Base-by-base conservation (phyloP, 1,140 invertebrate species). In the Drosophila littoralis region DNA sequence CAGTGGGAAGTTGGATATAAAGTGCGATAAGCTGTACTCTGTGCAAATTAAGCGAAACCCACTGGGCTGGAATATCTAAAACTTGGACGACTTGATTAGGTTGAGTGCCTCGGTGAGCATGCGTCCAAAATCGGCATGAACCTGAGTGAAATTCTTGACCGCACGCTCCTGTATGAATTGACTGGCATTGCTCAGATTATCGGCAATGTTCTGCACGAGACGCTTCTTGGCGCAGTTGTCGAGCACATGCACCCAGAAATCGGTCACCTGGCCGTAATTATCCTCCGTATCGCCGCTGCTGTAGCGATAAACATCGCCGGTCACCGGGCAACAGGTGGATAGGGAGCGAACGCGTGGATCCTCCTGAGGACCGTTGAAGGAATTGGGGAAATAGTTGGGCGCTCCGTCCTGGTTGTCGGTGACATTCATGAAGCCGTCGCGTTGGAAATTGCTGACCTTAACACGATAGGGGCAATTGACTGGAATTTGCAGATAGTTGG, bases 361-460 rank as follows among this genome's bases (percentile, higher is more conserved):
- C 71, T 95, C 94, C 35, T 94, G 92, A 0, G 97, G 97, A 0
- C 98, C 98, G 69, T 93, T 93, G 93, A 99, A 99, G 69, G 97
- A 98, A 93, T 99, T 99, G 0, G 98, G 98, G 93, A 95, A 98
- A 92, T 99, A 99, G 93, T 99, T 99, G 1, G 98, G 98, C 10
- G 96, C 96, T 40, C 96, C 96, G 45, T 94, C 95, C 94, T 96
- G 95, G 81, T 95, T 96, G 61, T 94, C 93, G 79, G 93, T 92
- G 12, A 94, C 91, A 9, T 93, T 93, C 93, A 95, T 95, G 7
- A 95, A 93, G 1, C 98, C 98, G 93, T 99, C 98, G 40, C 98
- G 95, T 92, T 98, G 97, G 92, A 97, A 98, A 92, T 98, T 98
- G 40, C 93, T 92, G 1, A 94, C 91, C 28, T 81, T 91, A 52